Conservation (phyloP, 2,797 vertebrate species). For the Serranus cabrilla region DNA sequence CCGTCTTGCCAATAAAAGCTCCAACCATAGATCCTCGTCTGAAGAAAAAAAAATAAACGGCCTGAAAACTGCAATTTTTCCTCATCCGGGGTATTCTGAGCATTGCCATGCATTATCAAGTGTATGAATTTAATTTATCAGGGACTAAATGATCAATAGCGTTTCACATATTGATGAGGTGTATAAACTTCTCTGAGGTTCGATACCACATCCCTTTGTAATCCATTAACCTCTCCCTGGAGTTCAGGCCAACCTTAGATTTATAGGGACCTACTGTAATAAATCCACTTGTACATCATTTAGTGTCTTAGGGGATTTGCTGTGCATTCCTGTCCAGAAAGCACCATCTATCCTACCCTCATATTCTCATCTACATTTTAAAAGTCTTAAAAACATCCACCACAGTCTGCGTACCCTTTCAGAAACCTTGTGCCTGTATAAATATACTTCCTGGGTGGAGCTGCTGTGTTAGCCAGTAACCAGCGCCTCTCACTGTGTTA, state of each 20-base stretch:
- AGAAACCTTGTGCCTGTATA: conserved; percentile 6
- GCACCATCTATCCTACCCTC: conserved; percentile 69
- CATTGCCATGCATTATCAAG: conserved; percentile 83
- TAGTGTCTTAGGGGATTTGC: conserved; percentile 87
- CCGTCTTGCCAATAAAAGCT: conserved; percentile 52
- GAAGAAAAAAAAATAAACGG: conserved; percentile 2
- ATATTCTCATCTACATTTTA: conserved; percentile 67
- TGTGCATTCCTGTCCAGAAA: conserved; percentile 80
- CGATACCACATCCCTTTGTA: conserved; percentile 90
- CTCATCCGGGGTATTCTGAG: conserved; percentile 68
- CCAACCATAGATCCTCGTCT: conserved; percentile 58
- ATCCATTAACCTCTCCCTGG: conserved; percentile 92
- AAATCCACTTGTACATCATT: conserved; percentile 91
- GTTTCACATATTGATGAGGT: conserved; percentile 89
- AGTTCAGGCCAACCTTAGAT: conserved; percentile 90
- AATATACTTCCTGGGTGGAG: conserved; percentile 19
- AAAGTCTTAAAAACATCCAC: conserved; percentile 36
- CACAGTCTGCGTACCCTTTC: conserved; percentile 37
- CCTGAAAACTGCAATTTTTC: conserved; percentile 54
- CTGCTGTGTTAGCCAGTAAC: conserved; percentile 27
- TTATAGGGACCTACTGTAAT: conserved; percentile 89
- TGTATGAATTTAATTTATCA: conserved; percentile 90
- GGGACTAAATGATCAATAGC: conserved; percentile 87
- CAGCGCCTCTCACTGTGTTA: conserved; percentile 11
- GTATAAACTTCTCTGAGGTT: conserved; percentile 90